Evolutionary conservation across 2,797 vertebrate species (phyloP).

Genomic region (Channa striata): DNA sequence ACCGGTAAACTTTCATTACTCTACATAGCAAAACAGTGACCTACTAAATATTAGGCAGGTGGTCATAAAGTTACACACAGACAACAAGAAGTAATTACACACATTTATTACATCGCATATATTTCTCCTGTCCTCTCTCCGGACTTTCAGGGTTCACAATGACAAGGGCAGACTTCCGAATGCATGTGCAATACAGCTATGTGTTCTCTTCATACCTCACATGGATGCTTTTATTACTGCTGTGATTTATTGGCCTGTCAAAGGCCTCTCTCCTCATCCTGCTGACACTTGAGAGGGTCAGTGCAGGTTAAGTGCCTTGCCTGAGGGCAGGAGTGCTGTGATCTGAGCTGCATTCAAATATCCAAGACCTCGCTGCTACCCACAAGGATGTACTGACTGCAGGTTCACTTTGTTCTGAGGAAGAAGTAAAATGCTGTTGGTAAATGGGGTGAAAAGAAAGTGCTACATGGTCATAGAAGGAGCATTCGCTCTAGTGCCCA

Average conservation of each 20-base stretch:
- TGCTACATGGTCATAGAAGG: slow-evolving; percentile 9
- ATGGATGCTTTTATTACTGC: slow-evolving; percentile 54
- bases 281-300: slow-evolving; percentile 38
- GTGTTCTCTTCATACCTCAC: slow-evolving; percentile 12
- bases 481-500: background rate
- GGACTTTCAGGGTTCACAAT: background rate
- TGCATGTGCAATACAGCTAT: slow-evolving; percentile 10
- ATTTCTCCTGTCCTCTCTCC: background rate
- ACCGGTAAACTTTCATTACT: no score
- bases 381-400: background rate
- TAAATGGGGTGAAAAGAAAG: slow-evolving; percentile 28
- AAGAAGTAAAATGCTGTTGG: slow-evolving; percentile 6
- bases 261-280: slow-evolving; percentile 54
- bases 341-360: slow-evolving; percentile 55
- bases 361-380: background rate
- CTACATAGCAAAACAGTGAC: no score
- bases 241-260: slow-evolving; percentile 65
- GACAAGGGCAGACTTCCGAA: slow-evolving; percentile 11
- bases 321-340: slow-evolving; percentile 38
- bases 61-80: no score
- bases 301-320: slow-evolving; percentile 63
- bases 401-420: slow-evolving; percentile 2
- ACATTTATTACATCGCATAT: background rate
- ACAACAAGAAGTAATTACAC: background rate
- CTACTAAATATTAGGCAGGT: no score